These are phyloP conservation scores for Pagetopsis macropterus DNA, from an alignment of 2,797 vertebrate species.

Conservation along the genomic window DNA sequence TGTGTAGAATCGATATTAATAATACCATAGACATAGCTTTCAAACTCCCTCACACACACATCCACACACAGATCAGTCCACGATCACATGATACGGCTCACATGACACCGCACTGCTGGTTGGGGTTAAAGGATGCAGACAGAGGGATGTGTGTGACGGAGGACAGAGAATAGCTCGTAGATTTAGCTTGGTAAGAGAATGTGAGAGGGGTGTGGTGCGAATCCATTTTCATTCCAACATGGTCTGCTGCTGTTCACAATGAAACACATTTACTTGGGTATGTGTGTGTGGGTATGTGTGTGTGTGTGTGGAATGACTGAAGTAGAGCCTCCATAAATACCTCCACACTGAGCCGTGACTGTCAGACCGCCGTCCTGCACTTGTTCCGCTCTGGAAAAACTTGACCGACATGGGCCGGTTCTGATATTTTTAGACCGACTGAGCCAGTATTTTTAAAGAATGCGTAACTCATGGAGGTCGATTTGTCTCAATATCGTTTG, in stretches of 20 bases:
- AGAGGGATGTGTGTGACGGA: constrained; percentile 13
- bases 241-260: constrained; percentile 30
- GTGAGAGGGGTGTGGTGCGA: constrained; percentile 3
- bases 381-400: constrained; percentile 49
- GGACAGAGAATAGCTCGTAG: constrained; percentile 10
- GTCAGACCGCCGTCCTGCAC: constrained; percentile 31
- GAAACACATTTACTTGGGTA: constrained; percentile 18
- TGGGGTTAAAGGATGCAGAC: constrained; percentile 13
- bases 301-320: not conserved
- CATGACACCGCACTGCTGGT: not conserved
- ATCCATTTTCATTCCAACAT: constrained; percentile 1
- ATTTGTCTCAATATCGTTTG: too few species aligned
- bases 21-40: constrained; percentile 39
- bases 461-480: not conserved
- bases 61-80: not conserved
- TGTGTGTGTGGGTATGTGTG: not conserved
- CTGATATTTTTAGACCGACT: constrained; percentile 40
- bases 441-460: constrained; percentile 1
- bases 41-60: constrained; percentile 2
- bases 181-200: constrained; percentile 10
- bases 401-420: constrained; percentile 7
- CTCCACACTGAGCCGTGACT: constrained; percentile 11
- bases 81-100: constrained; percentile 17
- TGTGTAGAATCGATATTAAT: constrained; percentile 54
- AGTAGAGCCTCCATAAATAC: constrained; percentile 29